Percentiles rank a stretch among this genome's conserved stretches.
These are phyloP conservation scores for Pandion haliaetus DNA, from an alignment of 2,113 vertebrate genomes.

Conservation along the genomic window DNA sequence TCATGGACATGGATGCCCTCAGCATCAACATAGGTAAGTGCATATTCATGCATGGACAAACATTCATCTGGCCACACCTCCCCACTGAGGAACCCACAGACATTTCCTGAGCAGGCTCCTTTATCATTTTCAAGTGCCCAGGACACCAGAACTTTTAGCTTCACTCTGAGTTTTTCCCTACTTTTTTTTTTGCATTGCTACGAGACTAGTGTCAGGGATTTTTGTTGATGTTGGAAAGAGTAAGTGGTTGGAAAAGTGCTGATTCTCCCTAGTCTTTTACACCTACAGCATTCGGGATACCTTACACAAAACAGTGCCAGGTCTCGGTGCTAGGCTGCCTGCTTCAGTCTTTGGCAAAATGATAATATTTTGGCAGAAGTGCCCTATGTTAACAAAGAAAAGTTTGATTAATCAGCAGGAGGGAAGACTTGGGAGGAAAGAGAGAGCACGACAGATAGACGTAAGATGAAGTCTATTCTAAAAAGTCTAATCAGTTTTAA, in stretches of 20 bases:
- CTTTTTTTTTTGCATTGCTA: background rate
- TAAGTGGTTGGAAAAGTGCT: slow-evolving; percentile 53
- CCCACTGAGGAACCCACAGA: background rate
- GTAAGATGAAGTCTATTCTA: background rate
- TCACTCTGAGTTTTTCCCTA: background rate
- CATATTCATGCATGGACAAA: background rate
- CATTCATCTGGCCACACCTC: background rate
- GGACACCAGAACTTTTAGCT: background rate
- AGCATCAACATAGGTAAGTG: background rate
- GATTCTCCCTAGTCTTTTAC: slow-evolving; percentile 33
- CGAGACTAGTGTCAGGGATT: background rate
- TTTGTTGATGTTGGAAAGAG: slow-evolving; percentile 37
- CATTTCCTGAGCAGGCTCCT: background rate
- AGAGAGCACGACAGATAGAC: background rate
- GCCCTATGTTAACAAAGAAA: slow-evolving; percentile 34
- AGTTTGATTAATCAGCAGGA: slow-evolving; percentile 26
- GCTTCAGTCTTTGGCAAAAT: slow-evolving; percentile 6
- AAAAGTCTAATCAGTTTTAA: slow-evolving; percentile 65
- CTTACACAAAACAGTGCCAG: slow-evolving; percentile 25
- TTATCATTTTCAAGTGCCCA: background rate
- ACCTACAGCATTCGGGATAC: background rate
- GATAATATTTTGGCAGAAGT: slow-evolving; percentile 46
- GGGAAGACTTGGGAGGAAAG: background rate
- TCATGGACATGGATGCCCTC: background rate
- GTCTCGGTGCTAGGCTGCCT: slow-evolving; percentile 40